Evolutionary conservation across 1,140 invertebrate genomes (phyloP).

Genomic region (Thaumatotibia leucotreta): DNA sequence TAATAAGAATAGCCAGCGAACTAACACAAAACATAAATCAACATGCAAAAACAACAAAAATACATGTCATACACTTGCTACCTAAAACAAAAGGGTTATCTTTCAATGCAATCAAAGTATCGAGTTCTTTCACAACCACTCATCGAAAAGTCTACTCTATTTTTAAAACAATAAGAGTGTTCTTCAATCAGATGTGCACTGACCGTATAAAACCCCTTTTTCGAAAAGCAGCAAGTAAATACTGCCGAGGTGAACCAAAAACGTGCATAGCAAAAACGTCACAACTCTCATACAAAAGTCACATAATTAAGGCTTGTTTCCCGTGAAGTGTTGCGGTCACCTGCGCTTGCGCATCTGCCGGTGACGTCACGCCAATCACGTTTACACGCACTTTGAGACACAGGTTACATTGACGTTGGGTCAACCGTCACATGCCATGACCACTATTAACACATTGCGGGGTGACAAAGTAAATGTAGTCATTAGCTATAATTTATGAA

Average conservation of each 20-base stretch:
- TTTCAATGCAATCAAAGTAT: not conserved
- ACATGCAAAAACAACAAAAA: not conserved
- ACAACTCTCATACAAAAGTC: not conserved
- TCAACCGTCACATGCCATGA: not conserved
- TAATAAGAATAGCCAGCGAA: not conserved
- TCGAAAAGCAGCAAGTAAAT: not conserved
- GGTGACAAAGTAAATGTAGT: not conserved
- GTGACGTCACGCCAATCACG: not conserved
- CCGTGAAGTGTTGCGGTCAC: not conserved
- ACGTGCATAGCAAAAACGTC: not conserved
- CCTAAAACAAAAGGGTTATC: slow-evolving; percentile 5
- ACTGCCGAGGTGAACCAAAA: not conserved
- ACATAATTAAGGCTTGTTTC: not conserved
- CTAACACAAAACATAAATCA: not conserved
- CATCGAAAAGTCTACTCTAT: not conserved
- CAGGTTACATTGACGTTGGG: not conserved
- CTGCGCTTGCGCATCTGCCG: not conserved
- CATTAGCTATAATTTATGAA: no score
- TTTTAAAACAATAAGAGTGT: not conserved
- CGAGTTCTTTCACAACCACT: not conserved
- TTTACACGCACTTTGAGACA: not conserved
- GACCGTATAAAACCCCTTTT: not conserved
- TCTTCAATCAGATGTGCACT: not conserved
- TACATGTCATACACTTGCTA: slow-evolving; percentile 6
- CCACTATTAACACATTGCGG: not conserved